Percentiles rank a stretch among this genome's conserved stretches.
phyloP scores from a whole-genome alignment of 1,140 invertebrate species.

The Ericerus pela region DNA sequence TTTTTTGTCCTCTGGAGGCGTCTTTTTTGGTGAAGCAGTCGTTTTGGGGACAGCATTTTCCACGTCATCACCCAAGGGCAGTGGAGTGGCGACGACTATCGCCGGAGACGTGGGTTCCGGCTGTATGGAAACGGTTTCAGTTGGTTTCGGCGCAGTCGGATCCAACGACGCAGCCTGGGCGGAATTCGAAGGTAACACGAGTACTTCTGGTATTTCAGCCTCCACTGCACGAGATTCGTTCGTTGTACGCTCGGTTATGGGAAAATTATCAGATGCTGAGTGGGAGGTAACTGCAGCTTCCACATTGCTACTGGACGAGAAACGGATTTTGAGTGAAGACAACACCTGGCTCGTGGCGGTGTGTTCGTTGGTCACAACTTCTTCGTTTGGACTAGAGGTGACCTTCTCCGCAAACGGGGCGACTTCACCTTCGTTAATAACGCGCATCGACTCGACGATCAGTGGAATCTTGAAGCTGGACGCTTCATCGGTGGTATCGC shows the following conservation, averaged over 20 bases:
- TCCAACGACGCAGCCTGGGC: background rate
- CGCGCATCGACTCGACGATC: background rate
- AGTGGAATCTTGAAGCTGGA: background rate
- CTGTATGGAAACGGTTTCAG: too few relatives aligned
- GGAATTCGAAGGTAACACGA: background rate
- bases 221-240: background rate
- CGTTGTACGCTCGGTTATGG: background rate
- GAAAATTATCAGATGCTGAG: background rate
- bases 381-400: background rate
- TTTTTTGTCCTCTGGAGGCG: too few relatives aligned
- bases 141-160: background rate
- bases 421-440: background rate
- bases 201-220: background rate
- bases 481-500: background rate
- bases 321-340: too few relatives aligned
- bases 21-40: too few relatives aligned
- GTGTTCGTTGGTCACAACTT: background rate
- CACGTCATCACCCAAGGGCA: too few relatives aligned
- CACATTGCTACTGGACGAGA: too few relatives aligned
- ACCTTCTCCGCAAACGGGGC: too few relatives aligned
- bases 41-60: background rate
- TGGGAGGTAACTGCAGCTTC: background rate
- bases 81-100: too few relatives aligned
- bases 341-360: too few relatives aligned
- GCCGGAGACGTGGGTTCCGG: too few relatives aligned